Evolutionary conservation across 2,888 invertebrate species (phyloP), one percentile per base, ranked within the genome.

Genomic region (Leptothorax acervorum): DNA sequence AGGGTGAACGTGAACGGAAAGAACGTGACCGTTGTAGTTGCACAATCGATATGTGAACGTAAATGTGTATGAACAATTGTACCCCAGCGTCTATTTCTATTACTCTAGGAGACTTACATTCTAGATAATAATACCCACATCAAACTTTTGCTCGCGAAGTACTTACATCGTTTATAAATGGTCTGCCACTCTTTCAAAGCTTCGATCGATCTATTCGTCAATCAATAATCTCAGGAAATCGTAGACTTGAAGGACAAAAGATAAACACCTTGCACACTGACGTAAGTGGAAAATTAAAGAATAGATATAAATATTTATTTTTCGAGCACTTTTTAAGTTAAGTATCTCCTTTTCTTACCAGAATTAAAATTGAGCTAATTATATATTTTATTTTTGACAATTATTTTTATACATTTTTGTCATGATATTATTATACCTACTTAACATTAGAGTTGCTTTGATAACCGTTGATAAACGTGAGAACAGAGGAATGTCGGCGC

Each of bases 401-500:
- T 28, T 15, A 23, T 39, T 63, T 76, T 76, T 28, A 39, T 62
- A n/a, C 18, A 3, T 8, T 51, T 75, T 18, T 35, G 18, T 39
- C 15, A 3, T 18, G 4, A 76, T 15, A 15, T 74, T 45, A 60
- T 18, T 23, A 35, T 35, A 35, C 35, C n/a, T 55, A 42, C 11
- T 60, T 55, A 55, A 23, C 18, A 48, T 55, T 78, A 28, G 28
- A 42, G 15, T 42, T 48, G 57, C 18, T 42, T 23, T 60, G 18
- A 48, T 31, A 35, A 48, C 6, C 35, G 60, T 51, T 60, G 39
- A 70, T 79, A 62, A 70, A 62, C 70, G 60, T 79, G 79, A 79
- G 79, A 79, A 48, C 57, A n/a, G 12, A 60, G 70, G 28, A 70
- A 79, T 62, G 70, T 79, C 60, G 31, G 53, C 63, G 31, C 66